These are phyloP conservation scores for Mus caroli DNA, from an alignment of 2,797 vertebrate genomes.

Conservation along the genomic window DNA sequence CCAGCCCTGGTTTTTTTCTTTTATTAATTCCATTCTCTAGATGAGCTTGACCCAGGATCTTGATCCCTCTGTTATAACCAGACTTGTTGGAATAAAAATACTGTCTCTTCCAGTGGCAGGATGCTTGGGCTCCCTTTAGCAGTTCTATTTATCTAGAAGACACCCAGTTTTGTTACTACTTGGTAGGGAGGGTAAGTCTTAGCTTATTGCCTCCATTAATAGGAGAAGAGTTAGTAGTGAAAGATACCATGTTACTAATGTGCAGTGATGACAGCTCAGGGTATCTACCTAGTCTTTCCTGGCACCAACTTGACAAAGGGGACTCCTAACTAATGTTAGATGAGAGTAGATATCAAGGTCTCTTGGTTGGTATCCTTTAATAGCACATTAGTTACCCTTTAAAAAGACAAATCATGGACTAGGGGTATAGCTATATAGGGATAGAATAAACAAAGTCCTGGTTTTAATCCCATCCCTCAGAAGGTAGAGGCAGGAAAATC, in stretches of 20 bases:
- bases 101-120: conserved; percentile 14
- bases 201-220: conserved; percentile 32
- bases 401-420: background rate
- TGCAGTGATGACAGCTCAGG: background rate
- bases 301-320: background rate
- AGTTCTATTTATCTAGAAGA: background rate
- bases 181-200: background rate
- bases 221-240: background rate
- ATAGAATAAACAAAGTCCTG: background rate
- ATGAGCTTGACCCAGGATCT: conserved; percentile 19
- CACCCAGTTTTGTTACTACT: background rate
- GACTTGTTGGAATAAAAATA: background rate
- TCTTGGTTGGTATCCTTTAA: conserved; percentile 24
- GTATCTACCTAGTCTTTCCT: background rate
- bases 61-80: conserved; percentile 8
- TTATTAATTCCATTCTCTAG: conserved; percentile 55
- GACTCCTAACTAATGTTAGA: background rate
- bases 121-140: conserved; percentile 10
- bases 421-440: background rate
- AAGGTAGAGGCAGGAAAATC: background rate
- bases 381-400: background rate
- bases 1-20: background rate
- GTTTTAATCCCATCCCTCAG: background rate
- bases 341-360: background rate
- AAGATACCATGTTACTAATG: background rate